Base-by-base conservation (phyloP, 2,888 invertebrate species). In the Ferrisia virgata region DNA sequence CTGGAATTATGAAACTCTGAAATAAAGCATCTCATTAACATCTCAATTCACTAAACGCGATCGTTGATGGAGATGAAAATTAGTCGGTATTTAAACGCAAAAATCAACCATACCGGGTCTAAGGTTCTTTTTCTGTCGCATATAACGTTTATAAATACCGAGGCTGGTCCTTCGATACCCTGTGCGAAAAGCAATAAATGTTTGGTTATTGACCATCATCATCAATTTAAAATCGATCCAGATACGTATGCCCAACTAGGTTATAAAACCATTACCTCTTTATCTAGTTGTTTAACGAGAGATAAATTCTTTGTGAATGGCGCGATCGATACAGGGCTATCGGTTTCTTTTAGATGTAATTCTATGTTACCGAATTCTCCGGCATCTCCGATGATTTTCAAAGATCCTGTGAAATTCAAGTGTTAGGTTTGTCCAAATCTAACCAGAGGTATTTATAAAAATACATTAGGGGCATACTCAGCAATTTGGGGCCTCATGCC, bases 131-230 rank as follows among this genome's bases (percentile, higher is more conserved):
- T 91, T 85, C 95, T 90, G 87, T 95, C 94, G 89, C 96, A 96
- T 86, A 96, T 93, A 86, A 96, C 93, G 89, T 95, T 95, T 85
- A 96, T 93, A 88, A 94, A 95, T 80, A 96, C 94, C 84, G 94
- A 95, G 69, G 95, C 93, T 2, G 96, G 96, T 0, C 96, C 96
- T 22, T 91, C 90, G 79, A 93, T 89, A 86, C 95, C 96, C 90
- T 89, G 87, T 43, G 58, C 22, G 13, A 64, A 64, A 64, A 64
- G 58, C 58, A 47, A 47, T 64, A 64, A 64, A 64, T 25, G 9
- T 64, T 11, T 4, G 28, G 28, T 28, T 64, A 64, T 64, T 64
- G 28, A 28, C 58, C 28, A 25, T 28, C 25, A 25, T 28, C 25
- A 28, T 64, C 58, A 28, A 64, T 25, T 64, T 64, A 22, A 64